These are phyloP conservation scores for Nebria brevicollis DNA, from an alignment of 2,888 invertebrate genomes.

Conservation along the genomic window DNA sequence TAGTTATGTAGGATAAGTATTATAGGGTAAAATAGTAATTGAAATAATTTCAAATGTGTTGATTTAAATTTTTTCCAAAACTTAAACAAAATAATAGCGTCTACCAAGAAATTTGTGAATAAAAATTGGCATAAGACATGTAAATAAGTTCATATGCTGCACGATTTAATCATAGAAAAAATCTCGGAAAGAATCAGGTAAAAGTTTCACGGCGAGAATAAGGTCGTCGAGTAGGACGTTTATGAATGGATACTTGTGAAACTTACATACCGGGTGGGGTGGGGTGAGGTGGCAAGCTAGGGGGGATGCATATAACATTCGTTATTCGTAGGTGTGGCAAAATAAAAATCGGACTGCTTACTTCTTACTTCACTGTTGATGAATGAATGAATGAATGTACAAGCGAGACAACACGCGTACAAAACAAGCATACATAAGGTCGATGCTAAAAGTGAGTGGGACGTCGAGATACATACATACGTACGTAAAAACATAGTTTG, in stretches of 20 bases:
- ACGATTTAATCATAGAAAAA: background rate
- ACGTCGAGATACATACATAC: background rate
- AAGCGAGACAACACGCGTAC: background rate
- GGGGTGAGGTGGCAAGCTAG: background rate
- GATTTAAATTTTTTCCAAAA: background rate
- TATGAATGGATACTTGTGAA: constrained; percentile 51
- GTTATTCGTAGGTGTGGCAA: constrained; percentile 51
- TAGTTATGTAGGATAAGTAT: too few species aligned
- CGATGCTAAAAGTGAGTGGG: background rate
- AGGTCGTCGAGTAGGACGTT: constrained; percentile 40
- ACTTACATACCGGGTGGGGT: background rate
- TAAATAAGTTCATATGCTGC: background rate
- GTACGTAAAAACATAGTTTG: background rate
- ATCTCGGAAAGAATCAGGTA: constrained; percentile 16
- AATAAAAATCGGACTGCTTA: constrained; percentile 49
- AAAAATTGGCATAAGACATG: background rate
- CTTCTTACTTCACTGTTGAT: constrained; percentile 36
- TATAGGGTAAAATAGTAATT: too few species aligned
- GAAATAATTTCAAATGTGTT: too few species aligned
- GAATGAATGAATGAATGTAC: constrained; percentile 45
- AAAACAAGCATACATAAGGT: background rate
- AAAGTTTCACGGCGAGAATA: constrained; percentile 20
- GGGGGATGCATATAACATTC: constrained; percentile 31
- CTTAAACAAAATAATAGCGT: background rate
- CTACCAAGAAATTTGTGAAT: background rate